Base-by-base conservation (phyloP, 2,797 vertebrate species). In the Cephalopachus bancanus region DNA sequence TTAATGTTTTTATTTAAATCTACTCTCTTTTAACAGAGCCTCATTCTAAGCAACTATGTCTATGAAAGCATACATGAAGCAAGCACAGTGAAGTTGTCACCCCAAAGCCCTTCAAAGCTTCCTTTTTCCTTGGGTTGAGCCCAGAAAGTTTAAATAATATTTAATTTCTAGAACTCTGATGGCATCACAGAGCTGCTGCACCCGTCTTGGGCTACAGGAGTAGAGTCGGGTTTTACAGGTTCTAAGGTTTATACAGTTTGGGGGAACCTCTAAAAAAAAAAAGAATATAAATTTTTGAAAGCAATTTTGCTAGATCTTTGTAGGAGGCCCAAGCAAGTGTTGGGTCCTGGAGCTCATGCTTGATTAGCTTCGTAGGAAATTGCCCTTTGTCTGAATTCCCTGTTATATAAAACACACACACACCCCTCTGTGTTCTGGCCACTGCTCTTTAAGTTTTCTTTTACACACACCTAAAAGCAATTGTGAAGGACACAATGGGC, bases 1-100 rank as follows among this genome's bases (percentile, higher is more conserved):
- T 78, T 71, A 88, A 30, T 72, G 3, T 83, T 81, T 93, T 85
- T 62, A 59, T 75, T 93, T 81, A 80, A 59, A 20, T 20, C 37
- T 60, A 49, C 10, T 64, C 44, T 51, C 22, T 90, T 93, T 90
- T 62, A n/a, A 65, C 19, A 19, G 19, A 75, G 51, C 20, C 28
- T 78, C 7, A 71, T 53, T 44, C 53, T 57, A 57, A 79, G 22
- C 62, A 89, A 67, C 0, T 1, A 1, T 30, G 37, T 7, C 76
- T 90, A 7, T 65, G 53, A 44, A 44, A 91, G 80, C 10, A 24
- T 15, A 30, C 12, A 3, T 67, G 64, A 80, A 53, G 24, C 64
- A 69, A 53, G 28, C 16, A 20, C 37, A 22, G n/a, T 5, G 10
- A 74, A 60, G 37, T 75, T 26, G 30, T 33, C 37, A 62, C 26